phyloP scores from a whole-genome alignment of 1,140 invertebrate species.

The Plectrocnemia conspersa region DNA sequence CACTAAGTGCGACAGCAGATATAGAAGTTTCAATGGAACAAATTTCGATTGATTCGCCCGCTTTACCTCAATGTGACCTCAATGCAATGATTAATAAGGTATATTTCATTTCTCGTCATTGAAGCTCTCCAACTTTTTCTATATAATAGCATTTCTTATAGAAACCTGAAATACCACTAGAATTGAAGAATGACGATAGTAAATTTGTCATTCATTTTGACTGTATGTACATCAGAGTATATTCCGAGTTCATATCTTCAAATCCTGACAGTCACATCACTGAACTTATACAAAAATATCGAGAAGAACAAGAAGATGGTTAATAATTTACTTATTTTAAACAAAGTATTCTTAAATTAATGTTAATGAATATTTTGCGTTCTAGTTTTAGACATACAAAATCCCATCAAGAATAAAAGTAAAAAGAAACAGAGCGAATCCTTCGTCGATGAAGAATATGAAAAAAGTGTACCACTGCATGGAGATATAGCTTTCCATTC shows the following conservation, averaged over 20 bases:
- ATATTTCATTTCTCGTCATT: neutral
- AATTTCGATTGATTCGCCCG: slow-evolving; percentile 64
- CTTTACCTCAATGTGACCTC: slow-evolving; percentile 58
- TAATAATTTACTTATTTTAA: neutral
- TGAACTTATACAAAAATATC: slow-evolving; percentile 61
- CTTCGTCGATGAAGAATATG: slow-evolving; percentile 61
- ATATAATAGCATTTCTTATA: slow-evolving; percentile 14
- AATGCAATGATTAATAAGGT: slow-evolving; percentile 54
- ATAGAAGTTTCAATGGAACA: slow-evolving; percentile 64
- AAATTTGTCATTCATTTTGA: slow-evolving; percentile 23
- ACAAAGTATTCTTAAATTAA: neutral
- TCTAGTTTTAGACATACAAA: neutral
- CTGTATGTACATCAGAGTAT: slow-evolving; percentile 23
- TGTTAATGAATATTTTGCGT: neutral
- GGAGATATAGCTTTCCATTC: slow-evolving; percentile 73
- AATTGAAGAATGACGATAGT: slow-evolving; percentile 14
- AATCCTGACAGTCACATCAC: slow-evolving; percentile 51
- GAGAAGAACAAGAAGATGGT: slow-evolving; percentile 50
- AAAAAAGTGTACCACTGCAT: slow-evolving; percentile 66
- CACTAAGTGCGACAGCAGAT: slow-evolving; percentile 55
- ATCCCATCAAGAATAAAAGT: neutral
- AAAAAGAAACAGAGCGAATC: slow-evolving; percentile 25
- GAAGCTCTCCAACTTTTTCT: neutral
- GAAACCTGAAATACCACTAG: slow-evolving; percentile 24
- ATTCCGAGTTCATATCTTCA: slow-evolving; percentile 20